Conservation (phyloP, 2,888 invertebrate genomes). For the Graphium colonna region DNA sequence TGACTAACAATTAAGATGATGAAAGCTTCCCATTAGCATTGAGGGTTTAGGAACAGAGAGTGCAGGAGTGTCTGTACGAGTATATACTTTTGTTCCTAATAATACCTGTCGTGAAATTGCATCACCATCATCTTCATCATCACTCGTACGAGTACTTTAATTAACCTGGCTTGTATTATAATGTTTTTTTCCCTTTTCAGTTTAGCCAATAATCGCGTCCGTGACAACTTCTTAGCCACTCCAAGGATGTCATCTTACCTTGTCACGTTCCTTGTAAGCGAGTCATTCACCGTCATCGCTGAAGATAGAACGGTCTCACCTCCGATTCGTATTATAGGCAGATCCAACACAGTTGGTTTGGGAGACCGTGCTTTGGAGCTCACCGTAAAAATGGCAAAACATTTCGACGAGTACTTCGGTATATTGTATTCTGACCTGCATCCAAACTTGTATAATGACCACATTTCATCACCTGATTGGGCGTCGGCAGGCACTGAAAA, state of each 20-base stretch:
- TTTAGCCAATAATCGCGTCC: slow-evolving; percentile 34
- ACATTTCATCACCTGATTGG: slow-evolving; percentile 71
- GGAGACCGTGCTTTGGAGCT: slow-evolving; percentile 53
- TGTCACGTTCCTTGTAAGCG: slow-evolving; percentile 88
- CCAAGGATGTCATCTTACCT: slow-evolving; percentile 91
- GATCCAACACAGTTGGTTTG: slow-evolving; percentile 61
- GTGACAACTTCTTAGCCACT: slow-evolving; percentile 70
- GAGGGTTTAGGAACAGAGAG: too few relatives aligned
- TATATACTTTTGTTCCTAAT: too few relatives aligned
- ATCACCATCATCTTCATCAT: too few relatives aligned
- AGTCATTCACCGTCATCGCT: slow-evolving; percentile 62
- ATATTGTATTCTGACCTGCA: slow-evolving; percentile 58
- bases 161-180: too few relatives aligned
- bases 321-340: slow-evolving; percentile 63
- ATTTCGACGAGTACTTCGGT: slow-evolving; percentile 59
- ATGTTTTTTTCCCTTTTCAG: too few relatives aligned
- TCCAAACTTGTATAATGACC: slow-evolving; percentile 60
- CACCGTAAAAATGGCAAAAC: slow-evolving; percentile 57
- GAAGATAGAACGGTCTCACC: slow-evolving; percentile 51
- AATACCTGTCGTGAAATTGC: too few relatives aligned
- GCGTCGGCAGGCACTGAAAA: slow-evolving; percentile 73
- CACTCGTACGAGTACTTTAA: too few relatives aligned
- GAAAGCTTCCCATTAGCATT: too few relatives aligned
- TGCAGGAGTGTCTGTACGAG: too few relatives aligned
- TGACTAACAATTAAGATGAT: too few relatives aligned